Evolutionary conservation across 2,888 invertebrate species (phyloP), one percentile per base, ranked within the genome.

Genomic region (Drosophila meridionalis): DNA sequence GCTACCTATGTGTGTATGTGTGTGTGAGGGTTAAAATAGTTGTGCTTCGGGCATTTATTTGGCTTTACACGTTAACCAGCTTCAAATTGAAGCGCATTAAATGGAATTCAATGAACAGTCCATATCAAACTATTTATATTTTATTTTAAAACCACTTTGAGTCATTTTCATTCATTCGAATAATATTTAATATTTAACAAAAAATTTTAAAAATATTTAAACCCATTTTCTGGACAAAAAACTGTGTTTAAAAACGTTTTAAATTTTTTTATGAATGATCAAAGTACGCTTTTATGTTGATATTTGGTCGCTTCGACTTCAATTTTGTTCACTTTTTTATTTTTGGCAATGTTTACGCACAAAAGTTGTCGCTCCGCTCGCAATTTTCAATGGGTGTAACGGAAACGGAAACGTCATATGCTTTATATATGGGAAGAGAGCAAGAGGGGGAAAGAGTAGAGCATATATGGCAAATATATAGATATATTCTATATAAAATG

Each of bases 381-480:
- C 36, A 32, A 52, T 43, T 69, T 63, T 76, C 65, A 82, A 87
- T 83, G 74, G 59, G 52, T 67, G 74, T 73, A 85, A 68, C 90
- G 85, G 85, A 85, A 85, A 55, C 85, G 85, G 85, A 85, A 85
- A 86, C 74, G 71, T 87, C 88, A 85, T 76, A 89, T 75, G 78
- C 67, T 72, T 65, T 75, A 67, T 83, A 73, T 61, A 62, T 72
- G 40, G 65, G 34, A 26, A 4, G 30, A 47, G 47, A 14, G 47
- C 28, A 48, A 20, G 38, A 40, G 48, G 14, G 52, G 34, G 53
- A 30, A 30, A 42, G 55, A 26, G 32, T 48, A 32, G 61, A 36
- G 53, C 40, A 66, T 64, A 53, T 67, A 40, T 61, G 57, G 52
- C 47, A 40, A 48, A 36, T 67, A 43, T 56, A 40, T 55, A 66